Evolutionary conservation across 1,140 invertebrate species (phyloP), one percentile per base, ranked within the genome.

Genomic region (Meteorus sp.): DNA sequence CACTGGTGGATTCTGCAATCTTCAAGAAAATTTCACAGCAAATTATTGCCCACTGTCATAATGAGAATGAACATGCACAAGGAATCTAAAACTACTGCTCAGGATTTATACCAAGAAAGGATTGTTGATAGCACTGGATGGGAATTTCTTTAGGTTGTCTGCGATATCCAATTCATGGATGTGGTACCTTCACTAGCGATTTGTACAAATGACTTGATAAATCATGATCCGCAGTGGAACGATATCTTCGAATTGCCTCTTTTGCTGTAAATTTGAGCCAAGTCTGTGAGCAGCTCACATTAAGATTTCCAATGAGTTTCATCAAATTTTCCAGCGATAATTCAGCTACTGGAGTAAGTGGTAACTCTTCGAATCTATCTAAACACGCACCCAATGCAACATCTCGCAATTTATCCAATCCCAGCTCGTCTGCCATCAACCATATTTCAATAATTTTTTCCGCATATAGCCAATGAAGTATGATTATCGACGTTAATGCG

Each of bases 321-420:
- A 25, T 11, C 27, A 73, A 57, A 45, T 66, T 41, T 3, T 66
- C 20, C 3, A 29, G 22, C 0, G 54, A 8, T n/a, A 74, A 15
- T 25, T 56, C 7, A 4, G 45, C 4, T 0, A 74, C 27, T 0
- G n/a, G 23, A 13, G 1, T 1, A 5, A 29, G 0, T 22, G 71
- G 65, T 6, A 74, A 27, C 23, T 69, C 63, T 9, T 45, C 33
- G 13, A 74, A 73, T 50, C 61, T 57, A 43, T 74, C 69, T 41
- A 74, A 52, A 43, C 69, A 70, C 13, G 53, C 31, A 1, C 63
- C 54, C 4, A 71, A 54, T 11, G 54, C 68, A 9, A 69, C 31
- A 44, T 70, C 66, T 47, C 23, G 35, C 9, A 74, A 35, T 31
- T 39, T 1, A 5, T 48, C 51, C 31, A 65, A 7, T 17, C 37